A percentile compares a stretch with the other conserved stretches of the same genome.
Conservation (phyloP, 2,888 invertebrate species). For the Zonitis immaculata region DNA sequence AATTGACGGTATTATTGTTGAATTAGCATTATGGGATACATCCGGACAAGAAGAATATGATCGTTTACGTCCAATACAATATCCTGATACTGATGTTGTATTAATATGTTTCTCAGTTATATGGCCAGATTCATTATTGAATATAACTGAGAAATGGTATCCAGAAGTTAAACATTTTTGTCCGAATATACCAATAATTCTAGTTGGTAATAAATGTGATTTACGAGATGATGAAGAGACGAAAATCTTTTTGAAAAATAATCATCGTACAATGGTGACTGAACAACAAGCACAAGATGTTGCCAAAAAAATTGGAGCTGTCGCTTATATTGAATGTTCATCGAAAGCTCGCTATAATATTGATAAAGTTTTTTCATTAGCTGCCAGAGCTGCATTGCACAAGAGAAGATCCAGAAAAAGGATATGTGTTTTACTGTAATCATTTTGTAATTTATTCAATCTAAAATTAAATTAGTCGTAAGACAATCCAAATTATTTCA, state of each 20-base stretch:
- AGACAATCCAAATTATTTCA: too few relatives aligned
- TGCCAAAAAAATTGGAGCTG: constrained; percentile 98
- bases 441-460: constrained; percentile 42
- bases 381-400: constrained; percentile 95
- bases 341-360: constrained; percentile 99
- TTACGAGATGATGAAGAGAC: constrained; percentile 91
- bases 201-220: constrained; percentile 98
- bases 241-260: constrained; percentile 90
- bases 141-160: constrained; percentile 99
- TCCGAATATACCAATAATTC: constrained; percentile 97
- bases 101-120: constrained; percentile 99
- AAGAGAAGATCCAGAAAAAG: constrained; percentile 94
- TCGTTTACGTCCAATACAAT: constrained; percentile 89
- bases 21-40: constrained; percentile 94
- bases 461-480: too few relatives aligned
- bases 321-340: constrained; percentile 97
- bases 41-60: constrained; percentile 98
- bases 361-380: constrained; percentile 98
- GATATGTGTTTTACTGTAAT: constrained; percentile 56
- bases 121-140: constrained; percentile 97
- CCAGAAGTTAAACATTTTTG: constrained; percentile 98
- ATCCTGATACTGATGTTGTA: constrained; percentile 98
- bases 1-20: constrained; percentile 88
- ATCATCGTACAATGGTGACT: constrained; percentile 94
- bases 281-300: constrained; percentile 95